These are phyloP conservation scores for Cheilosia impressa DNA, from an alignment of 2,888 invertebrate genomes.

Conservation along the genomic window DNA sequence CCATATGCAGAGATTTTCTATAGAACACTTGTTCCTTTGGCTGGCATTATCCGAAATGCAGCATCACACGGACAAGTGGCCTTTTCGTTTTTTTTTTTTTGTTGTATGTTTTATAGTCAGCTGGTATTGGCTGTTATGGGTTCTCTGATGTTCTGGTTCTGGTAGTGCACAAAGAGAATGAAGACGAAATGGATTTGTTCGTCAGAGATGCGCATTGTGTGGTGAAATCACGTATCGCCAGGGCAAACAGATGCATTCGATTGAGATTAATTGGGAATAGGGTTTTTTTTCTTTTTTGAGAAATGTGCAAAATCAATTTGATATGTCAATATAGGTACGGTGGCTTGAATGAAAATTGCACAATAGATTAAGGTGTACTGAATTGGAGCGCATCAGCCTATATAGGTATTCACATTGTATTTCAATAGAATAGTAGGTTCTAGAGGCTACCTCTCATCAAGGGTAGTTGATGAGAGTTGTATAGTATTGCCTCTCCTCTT, in stretches of 20 bases:
- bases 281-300: conserved; percentile 2
- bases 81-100: conserved; percentile 50
- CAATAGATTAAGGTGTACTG: background rate
- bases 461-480: no score
- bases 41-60: conserved; percentile 67
- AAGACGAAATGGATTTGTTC: conserved; percentile 58
- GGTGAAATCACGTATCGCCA: conserved; percentile 63
- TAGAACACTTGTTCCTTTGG: conserved; percentile 64
- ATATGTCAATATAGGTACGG: background rate
- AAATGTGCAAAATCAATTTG: conserved; percentile 63
- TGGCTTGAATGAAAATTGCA: background rate
- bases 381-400: background rate
- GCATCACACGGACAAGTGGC: conserved; percentile 69
- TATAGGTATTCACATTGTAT: background rate
- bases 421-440: no score
- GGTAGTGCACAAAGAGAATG: conserved; percentile 41
- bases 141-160: background rate
- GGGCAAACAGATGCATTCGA: conserved; percentile 70
- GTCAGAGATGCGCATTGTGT: conserved; percentile 58
- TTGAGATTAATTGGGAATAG: conserved; percentile 70
- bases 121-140: conserved; percentile 20
- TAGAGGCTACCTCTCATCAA: no score
- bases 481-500: no score
- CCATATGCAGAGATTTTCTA: conserved; percentile 20
- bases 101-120: conserved; percentile 39